Evolutionary conservation across 2,797 vertebrate genomes (phyloP).

Genomic region (Semaprochilodus insignis): DNA sequence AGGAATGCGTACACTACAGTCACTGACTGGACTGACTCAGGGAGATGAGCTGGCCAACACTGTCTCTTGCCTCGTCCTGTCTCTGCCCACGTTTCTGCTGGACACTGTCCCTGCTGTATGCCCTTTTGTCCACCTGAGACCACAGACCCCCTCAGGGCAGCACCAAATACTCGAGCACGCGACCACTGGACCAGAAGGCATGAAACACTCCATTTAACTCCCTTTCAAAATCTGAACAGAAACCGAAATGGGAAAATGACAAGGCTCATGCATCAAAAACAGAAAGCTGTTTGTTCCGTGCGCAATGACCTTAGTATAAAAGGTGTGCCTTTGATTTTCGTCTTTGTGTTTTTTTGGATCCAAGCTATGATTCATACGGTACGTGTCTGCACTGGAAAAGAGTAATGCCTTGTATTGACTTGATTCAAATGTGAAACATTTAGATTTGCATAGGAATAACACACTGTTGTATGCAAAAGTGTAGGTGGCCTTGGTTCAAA

Average conservation of each 20-base stretch:
- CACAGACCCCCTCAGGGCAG: slow-evolving; percentile 28
- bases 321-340: slow-evolving; percentile 19
- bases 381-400: neutral
- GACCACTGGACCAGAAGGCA: slow-evolving; percentile 32
- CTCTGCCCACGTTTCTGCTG: slow-evolving; percentile 11
- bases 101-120: neutral
- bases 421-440: neutral
- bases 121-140: slow-evolving; percentile 35
- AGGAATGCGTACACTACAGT: neutral
- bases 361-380: neutral
- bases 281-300: slow-evolving; percentile 15
- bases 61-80: neutral
- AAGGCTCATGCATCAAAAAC: slow-evolving; percentile 21
- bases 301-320: slow-evolving; percentile 5
- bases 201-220: slow-evolving; percentile 49
- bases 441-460: neutral
- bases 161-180: neutral
- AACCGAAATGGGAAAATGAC: slow-evolving; percentile 38
- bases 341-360: slow-evolving; percentile 7
- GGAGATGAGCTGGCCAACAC: slow-evolving; percentile 1
- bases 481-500: too few species aligned
- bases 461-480: neutral
- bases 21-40: neutral
- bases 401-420: neutral
- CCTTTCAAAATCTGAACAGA: slow-evolving; percentile 22